Conservation (phyloP, 35 echinoderm and acorn worm species). For the Hemicentrotus pulcherrimus region DNA sequence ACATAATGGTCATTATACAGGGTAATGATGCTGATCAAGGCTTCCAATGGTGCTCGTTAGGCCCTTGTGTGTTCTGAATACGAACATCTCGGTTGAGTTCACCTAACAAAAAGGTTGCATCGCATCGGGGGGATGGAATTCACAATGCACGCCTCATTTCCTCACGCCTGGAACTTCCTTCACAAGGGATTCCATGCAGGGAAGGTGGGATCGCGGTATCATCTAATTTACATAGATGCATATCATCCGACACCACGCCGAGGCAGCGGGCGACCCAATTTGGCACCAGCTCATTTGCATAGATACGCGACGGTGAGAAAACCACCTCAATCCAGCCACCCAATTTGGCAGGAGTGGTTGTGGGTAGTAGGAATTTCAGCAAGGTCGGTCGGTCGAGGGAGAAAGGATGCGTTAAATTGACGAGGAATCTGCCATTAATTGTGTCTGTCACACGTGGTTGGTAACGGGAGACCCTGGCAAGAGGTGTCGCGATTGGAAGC, state of each 20-base stretch:
- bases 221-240: conserved; percentile 22
- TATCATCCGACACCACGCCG: background rate
- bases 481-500: background rate
- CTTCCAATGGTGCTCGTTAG: background rate
- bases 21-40: background rate
- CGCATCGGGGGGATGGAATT: background rate
- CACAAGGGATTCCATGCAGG: background rate
- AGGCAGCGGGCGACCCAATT: background rate
- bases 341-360: background rate
- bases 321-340: background rate
- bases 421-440: conserved; percentile 21
- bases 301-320: background rate
- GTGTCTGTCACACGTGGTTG: conserved; percentile 23
- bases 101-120: background rate
- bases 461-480: background rate
- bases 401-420: conserved; percentile 38
- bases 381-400: background rate
- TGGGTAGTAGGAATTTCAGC: background rate
- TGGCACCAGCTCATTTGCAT: conserved; percentile 10
- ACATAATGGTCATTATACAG: background rate
- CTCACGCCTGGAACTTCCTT: background rate
- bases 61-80: background rate
- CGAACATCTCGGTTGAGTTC: background rate
- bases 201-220: background rate
- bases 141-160: background rate